A percentile compares a stretch with the other conserved stretches of the same genome.
Conservation (phyloP, 2,888 invertebrate genomes). For the Eristalis intricaria region DNA sequence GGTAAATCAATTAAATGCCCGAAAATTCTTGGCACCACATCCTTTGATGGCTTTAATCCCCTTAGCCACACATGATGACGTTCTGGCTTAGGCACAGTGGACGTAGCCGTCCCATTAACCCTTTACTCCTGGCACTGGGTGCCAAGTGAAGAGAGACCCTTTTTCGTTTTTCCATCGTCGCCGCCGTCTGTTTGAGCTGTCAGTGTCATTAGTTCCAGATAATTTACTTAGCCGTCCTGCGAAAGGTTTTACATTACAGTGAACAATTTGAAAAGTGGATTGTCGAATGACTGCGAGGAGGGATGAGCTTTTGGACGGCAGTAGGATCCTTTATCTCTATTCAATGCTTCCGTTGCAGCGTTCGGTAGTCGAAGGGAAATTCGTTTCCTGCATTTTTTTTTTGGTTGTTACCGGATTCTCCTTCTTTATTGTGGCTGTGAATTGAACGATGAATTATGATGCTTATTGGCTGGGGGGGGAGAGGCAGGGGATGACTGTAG, state of each 20-base stretch:
- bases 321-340: conserved; percentile 66
- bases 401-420: conserved; percentile 19
- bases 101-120: conserved; percentile 65
- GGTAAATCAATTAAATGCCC: conserved; percentile 59
- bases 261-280: conserved; percentile 71
- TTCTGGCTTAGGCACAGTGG: conserved; percentile 46
- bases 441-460: conserved; percentile 72
- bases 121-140: conserved; percentile 55
- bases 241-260: conserved; percentile 71
- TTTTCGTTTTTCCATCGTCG: conserved; percentile 19
- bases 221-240: conserved; percentile 72
- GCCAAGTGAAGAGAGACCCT: conserved; percentile 50
- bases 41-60: conserved; percentile 45
- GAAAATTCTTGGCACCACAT: conserved; percentile 56
- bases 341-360: conserved; percentile 65
- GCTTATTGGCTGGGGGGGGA: conserved; percentile 52
- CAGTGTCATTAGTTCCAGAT: conserved; percentile 72
- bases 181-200: conserved; percentile 63
- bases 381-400: not conserved
- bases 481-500: conserved; percentile 10
- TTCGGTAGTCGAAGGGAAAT: conserved; percentile 43
- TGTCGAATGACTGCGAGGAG: conserved; percentile 25
- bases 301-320: conserved; percentile 53
- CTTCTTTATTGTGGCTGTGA: conserved; percentile 63
- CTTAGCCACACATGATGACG: conserved; percentile 48